Conservation (phyloP, 2,888 invertebrate genomes). For the Blera fallax region DNA sequence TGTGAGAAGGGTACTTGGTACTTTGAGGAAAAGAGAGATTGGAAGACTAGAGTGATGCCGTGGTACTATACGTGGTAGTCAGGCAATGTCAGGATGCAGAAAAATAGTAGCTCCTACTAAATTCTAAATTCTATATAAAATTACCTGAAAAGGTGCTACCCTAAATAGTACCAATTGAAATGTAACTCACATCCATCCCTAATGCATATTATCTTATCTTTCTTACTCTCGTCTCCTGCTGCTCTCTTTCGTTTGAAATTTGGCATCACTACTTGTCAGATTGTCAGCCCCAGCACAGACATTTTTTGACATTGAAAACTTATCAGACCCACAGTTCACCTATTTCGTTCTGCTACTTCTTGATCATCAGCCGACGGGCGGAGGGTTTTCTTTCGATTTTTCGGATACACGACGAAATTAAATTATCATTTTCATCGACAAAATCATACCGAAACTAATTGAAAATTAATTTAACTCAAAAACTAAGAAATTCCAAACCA, state of each 20-base stretch:
- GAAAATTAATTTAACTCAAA: not conserved
- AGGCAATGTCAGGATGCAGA: too few relatives aligned
- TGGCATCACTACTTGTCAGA: conserved; percentile 57
- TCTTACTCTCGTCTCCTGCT: not conserved
- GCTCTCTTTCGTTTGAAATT: not conserved
- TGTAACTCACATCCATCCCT: too few relatives aligned
- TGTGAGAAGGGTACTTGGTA: too few relatives aligned
- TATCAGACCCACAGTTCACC: conserved; percentile 46
- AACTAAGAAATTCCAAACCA: conserved; percentile 3
- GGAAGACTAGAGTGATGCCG: too few relatives aligned
- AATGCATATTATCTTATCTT: too few relatives aligned
- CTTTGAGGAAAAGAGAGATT: too few relatives aligned
- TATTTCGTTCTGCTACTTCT: conserved; percentile 32
- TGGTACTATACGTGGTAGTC: too few relatives aligned
- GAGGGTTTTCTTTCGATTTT: conserved; percentile 48
- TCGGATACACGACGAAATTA: conserved; percentile 1
- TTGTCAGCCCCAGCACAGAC: conserved; percentile 14
- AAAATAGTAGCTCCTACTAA: too few relatives aligned
- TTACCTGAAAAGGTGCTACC: too few relatives aligned
- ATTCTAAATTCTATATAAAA: too few relatives aligned
- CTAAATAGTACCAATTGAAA: too few relatives aligned
- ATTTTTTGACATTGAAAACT: conserved; percentile 65
- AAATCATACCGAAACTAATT: not conserved
- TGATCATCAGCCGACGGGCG: conserved; percentile 41
- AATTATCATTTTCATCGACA: not conserved